These are phyloP conservation scores for Magallana gigas DNA, from an alignment of 1,140 invertebrate species.

Conservation along the genomic window DNA sequence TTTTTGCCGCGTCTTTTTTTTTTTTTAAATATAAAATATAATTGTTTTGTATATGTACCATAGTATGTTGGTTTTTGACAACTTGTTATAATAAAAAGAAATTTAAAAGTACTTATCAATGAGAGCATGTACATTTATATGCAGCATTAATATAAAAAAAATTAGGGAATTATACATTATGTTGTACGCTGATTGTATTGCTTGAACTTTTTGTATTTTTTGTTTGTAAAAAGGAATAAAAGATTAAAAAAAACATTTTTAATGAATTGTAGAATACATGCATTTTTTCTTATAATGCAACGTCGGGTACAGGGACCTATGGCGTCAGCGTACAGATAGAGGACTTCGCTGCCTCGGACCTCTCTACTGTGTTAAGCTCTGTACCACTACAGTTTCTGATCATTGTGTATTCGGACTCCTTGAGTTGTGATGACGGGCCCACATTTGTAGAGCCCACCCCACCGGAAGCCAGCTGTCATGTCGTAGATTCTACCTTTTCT, in stretches of 20 bases:
- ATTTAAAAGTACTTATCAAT: too few relatives aligned
- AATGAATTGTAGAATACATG: not conserved
- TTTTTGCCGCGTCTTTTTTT: too few relatives aligned
- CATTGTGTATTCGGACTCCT: not conserved
- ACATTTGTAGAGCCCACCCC: not conserved
- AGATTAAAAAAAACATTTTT: not conserved
- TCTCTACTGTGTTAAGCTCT: not conserved
- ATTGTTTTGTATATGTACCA: too few relatives aligned
- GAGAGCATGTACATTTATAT: too few relatives aligned
- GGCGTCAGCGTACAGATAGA: not conserved
- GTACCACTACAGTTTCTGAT: conserved; percentile 6
- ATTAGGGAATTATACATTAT: too few relatives aligned
- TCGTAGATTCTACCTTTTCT: not conserved
- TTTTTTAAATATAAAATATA: too few relatives aligned
- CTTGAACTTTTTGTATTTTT: not conserved
- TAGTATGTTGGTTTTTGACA: too few relatives aligned
- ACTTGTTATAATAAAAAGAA: too few relatives aligned
- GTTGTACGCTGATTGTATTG: too few relatives aligned
- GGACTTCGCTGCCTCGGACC: not conserved
- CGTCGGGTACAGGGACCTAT: not conserved
- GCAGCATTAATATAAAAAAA: too few relatives aligned
- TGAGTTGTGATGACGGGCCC: not conserved
- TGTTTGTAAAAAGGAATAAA: not conserved
- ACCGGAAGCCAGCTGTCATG: not conserved
- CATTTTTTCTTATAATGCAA: not conserved